Percentiles rank a stretch among this genome's conserved stretches.
Conservation (phyloP, 2,113 vertebrate genomes). For the Rhombomys opimus region DNA sequence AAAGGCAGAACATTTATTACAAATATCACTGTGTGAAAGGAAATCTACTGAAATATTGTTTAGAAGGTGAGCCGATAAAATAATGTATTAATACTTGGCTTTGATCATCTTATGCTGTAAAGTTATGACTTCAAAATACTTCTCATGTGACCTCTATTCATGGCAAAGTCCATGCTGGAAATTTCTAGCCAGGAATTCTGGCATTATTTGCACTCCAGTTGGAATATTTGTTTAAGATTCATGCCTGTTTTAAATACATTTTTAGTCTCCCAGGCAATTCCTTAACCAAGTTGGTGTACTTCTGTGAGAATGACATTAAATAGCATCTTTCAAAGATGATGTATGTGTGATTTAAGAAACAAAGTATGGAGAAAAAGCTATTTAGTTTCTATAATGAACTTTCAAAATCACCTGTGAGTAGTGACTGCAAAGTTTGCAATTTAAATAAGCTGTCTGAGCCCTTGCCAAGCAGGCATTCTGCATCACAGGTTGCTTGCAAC, state of each 20-base stretch:
- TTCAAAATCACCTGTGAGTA: conserved; percentile 78
- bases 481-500: conserved; percentile 65
- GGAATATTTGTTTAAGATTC: conserved; percentile 82
- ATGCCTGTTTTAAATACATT: conserved; percentile 83
- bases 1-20: conserved; percentile 98
- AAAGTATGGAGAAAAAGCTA: conserved; percentile 52
- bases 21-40: conserved; percentile 98
- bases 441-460: conserved; percentile 63
- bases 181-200: conserved; percentile 75
- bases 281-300: conserved; percentile 81
- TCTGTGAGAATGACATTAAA: conserved; percentile 81
- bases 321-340: conserved; percentile 80
- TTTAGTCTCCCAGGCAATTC: conserved; percentile 77
- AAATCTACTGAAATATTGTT: conserved; percentile 96
- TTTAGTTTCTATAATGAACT: conserved; percentile 68
- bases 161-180: conserved; percentile 81
- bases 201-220: conserved; percentile 77
- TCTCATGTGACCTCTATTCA: conserved; percentile 83
- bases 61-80: conserved; percentile 92
- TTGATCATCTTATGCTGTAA: conserved; percentile 87
- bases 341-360: conserved; percentile 63
- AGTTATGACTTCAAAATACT: conserved; percentile 86
- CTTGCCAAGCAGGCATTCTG: conserved; percentile 43
- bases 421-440: conserved; percentile 65
- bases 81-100: conserved; percentile 88